Evolutionary conservation across 2,113 vertebrate species (phyloP).

Genomic region (Cyanocitta stelleri): DNA sequence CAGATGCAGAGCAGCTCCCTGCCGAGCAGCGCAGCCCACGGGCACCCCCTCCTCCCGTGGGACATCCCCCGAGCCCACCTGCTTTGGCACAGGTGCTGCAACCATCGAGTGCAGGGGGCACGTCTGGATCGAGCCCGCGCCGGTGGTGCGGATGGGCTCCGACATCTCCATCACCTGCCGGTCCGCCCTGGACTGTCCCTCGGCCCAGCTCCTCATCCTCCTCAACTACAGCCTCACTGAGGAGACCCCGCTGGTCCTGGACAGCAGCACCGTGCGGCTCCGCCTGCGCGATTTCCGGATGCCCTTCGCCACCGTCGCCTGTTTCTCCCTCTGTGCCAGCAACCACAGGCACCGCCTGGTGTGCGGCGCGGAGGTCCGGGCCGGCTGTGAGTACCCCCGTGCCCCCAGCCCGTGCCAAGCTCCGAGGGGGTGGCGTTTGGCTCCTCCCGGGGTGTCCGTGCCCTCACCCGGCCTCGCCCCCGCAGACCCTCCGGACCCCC

Average conservation of each 20-base stretch:
- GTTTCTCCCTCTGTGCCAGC: slow-evolving; percentile 8
- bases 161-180: slow-evolving; percentile 68
- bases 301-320: background rate
- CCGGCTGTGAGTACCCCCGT: slow-evolving; percentile 67
- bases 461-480: background rate
- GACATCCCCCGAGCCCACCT: fast-evolving
- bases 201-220: background rate
- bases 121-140: slow-evolving; percentile 63
- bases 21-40: fast-evolving
- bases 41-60: background rate
- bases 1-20: background rate
- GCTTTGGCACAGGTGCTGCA: background rate
- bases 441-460: background rate
- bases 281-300: background rate
- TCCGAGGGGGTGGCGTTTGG: fast-evolving
- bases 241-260: background rate
- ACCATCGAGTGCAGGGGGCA: slow-evolving; percentile 47
- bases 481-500: slow-evolving; percentile 68
- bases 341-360: background rate
- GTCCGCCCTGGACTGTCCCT: slow-evolving; percentile 5
- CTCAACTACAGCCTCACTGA: background rate
- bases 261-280: slow-evolving; percentile 32
- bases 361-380: slow-evolving; percentile 58
- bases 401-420: fast-evolving
- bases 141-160: slow-evolving; percentile 58